A percentile compares a stretch with the other conserved stretches of the same genome.
phyloP scores from a whole-genome alignment of 2,888 invertebrate genomes.

The Orthosia gracilis region DNA sequence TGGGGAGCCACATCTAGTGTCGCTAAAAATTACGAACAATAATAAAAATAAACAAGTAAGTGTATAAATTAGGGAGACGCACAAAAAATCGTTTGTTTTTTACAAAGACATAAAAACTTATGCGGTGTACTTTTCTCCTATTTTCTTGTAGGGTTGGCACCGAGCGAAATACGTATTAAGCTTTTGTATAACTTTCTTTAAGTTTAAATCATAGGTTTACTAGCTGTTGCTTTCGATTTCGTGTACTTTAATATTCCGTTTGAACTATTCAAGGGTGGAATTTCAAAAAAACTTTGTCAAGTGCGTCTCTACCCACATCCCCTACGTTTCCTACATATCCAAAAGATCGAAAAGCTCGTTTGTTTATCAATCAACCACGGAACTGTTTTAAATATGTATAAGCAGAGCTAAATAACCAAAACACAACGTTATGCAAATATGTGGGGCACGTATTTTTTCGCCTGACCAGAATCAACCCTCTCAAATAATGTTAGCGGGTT shows the following conservation, averaged over 20 bases:
- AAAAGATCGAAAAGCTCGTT: neutral
- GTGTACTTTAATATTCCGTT: neutral
- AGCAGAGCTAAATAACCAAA: constrained; percentile 25
- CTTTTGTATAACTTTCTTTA: neutral
- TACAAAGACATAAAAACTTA: constrained; percentile 62
- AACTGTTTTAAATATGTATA: constrained; percentile 32
- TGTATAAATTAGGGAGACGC: constrained; percentile 60
- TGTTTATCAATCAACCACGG: constrained; percentile 6
- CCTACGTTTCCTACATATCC: neutral
- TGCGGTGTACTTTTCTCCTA: constrained; percentile 50
- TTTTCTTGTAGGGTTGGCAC: constrained; percentile 57
- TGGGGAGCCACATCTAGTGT: constrained; percentile 55
- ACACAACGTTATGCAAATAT: constrained; percentile 53
- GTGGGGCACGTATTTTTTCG: constrained; percentile 57
- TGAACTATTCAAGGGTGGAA: neutral
- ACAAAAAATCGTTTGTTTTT: constrained; percentile 63
- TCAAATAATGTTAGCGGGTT: constrained; percentile 38
- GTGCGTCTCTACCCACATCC: neutral
- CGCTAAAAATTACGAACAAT: constrained; percentile 59
- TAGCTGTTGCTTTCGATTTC: neutral
- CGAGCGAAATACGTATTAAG: neutral
- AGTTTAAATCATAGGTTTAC: neutral
- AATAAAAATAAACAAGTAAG: constrained; percentile 68
- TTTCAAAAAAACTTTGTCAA: neutral
- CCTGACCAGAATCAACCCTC: constrained; percentile 51